phyloP scores from a whole-genome alignment of 1,140 invertebrate genomes.

The Euwallacea fornicatus region DNA sequence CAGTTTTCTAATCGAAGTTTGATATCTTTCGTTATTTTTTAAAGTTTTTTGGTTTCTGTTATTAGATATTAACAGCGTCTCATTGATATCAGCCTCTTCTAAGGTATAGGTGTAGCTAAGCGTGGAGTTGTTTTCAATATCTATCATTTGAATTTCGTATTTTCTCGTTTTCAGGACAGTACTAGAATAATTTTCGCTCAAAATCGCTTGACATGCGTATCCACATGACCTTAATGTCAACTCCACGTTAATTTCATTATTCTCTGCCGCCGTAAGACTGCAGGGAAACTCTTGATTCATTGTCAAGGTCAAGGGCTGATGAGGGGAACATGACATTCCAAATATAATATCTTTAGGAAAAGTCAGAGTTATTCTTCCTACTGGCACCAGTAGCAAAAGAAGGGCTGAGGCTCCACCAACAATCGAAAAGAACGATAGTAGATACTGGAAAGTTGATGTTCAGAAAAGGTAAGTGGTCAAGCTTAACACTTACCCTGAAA shows the following conservation, averaged over 20 bases:
- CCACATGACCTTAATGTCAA: conserved; percentile 60
- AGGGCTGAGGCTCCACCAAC: conserved; percentile 68
- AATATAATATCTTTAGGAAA: conserved; percentile 65
- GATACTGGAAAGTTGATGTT: conserved; percentile 57
- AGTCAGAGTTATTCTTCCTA: conserved; percentile 67
- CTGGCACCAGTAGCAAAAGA: conserved; percentile 68
- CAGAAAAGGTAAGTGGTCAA: neutral
- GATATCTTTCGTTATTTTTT: conserved; percentile 62
- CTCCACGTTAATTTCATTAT: conserved; percentile 54
- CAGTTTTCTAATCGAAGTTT: conserved; percentile 60
- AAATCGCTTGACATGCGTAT: conserved; percentile 60
- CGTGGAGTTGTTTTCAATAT: conserved; percentile 53
- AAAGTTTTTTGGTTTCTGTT: conserved; percentile 59
- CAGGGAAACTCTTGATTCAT: conserved; percentile 61
- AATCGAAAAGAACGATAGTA: conserved; percentile 69
- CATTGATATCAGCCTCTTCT: conserved; percentile 46
- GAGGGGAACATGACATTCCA: conserved; percentile 57
- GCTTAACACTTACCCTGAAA: conserved; percentile 66
- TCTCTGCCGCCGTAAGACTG: conserved; percentile 57
- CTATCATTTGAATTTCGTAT: conserved; percentile 60
- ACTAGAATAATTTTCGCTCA: conserved; percentile 55
- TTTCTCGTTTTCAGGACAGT: conserved; percentile 56
- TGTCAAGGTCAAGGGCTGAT: conserved; percentile 53
- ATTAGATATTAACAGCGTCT: conserved; percentile 53
- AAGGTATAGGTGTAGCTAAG: conserved; percentile 54